Conservation (phyloP, 2,113 vertebrate genomes). For the Pseudopipra pipra region DNA sequence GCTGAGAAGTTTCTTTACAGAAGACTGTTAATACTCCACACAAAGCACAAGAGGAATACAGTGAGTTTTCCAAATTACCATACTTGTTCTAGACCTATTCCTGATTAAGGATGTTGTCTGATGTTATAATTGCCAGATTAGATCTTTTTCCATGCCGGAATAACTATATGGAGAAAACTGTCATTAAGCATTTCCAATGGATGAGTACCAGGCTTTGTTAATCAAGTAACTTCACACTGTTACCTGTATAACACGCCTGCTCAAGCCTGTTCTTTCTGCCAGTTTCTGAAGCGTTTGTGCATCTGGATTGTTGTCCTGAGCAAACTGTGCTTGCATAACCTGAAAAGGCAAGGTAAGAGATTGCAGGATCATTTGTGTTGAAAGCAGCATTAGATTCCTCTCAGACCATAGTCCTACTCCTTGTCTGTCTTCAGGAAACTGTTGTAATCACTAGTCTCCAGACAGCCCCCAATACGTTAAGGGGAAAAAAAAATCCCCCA, state of each 20-base stretch:
- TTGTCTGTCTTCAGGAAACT: background rate
- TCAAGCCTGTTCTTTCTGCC: slow-evolving; percentile 96
- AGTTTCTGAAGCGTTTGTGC: slow-evolving; percentile 97
- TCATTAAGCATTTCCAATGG: background rate
- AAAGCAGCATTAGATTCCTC: background rate
- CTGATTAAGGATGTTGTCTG: background rate
- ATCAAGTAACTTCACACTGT: background rate
- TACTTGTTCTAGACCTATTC: background rate
- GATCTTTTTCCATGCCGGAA: background rate
- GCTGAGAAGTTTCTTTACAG: background rate
- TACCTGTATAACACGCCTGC: slow-evolving; percentile 97
- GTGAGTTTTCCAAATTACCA: background rate
- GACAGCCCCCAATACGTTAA: background rate
- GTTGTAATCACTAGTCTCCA: background rate
- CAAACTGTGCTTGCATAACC: slow-evolving; percentile 99
- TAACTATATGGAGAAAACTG: background rate
- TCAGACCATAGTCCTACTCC: rapidly evolving
- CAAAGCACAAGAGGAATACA: background rate
- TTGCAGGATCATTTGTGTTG: rapidly evolving
- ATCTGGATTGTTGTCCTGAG: slow-evolving; percentile 98
- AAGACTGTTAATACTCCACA: background rate
- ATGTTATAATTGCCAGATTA: background rate
- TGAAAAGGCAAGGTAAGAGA: slow-evolving; percentile 55
- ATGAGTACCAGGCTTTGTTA: background rate
- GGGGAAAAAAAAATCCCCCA: too few relatives aligned